These are phyloP conservation scores for Catocala nupta DNA, from an alignment of 2,888 invertebrate genomes.

Conservation along the genomic window DNA sequence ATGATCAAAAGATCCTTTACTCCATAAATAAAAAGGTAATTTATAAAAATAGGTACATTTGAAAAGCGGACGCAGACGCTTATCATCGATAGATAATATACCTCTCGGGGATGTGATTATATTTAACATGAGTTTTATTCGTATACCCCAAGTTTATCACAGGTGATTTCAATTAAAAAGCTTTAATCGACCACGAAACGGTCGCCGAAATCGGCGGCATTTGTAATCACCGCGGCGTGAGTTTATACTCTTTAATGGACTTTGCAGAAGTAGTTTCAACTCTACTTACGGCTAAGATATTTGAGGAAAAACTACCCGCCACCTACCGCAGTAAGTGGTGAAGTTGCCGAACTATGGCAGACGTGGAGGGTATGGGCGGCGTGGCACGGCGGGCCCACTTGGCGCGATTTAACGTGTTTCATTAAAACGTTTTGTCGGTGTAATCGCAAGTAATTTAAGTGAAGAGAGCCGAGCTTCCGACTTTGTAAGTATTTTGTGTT, in stretches of 20 bases:
- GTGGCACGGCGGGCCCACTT: slow-evolving; percentile 71
- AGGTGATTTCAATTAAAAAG: slow-evolving; percentile 80
- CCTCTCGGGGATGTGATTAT: slow-evolving; percentile 43
- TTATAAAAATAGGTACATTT: slow-evolving; percentile 13
- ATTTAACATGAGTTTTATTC: slow-evolving; percentile 35
- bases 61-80: slow-evolving; percentile 8
- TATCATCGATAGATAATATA: no score
- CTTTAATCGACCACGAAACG: slow-evolving; percentile 78
- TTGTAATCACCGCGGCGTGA: slow-evolving; percentile 82
- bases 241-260: slow-evolving; percentile 86
- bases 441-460: slow-evolving; percentile 87
- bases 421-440: slow-evolving; percentile 87
- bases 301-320: slow-evolving; percentile 85
- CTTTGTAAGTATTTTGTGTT: slow-evolving; percentile 87
- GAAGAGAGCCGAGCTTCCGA: slow-evolving; percentile 87
- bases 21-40: slow-evolving; percentile 26
- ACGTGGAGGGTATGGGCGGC: slow-evolving; percentile 55
- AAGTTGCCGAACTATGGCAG: slow-evolving; percentile 81
- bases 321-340: slow-evolving; percentile 81
- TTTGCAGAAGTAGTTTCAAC: slow-evolving; percentile 85
- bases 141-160: slow-evolving; percentile 59
- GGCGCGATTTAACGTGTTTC: slow-evolving; percentile 86
- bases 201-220: slow-evolving; percentile 81
- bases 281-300: slow-evolving; percentile 86
- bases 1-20: slow-evolving; percentile 31